These are phyloP conservation scores for Ormia ochracea DNA, from an alignment of 2,888 invertebrate species.

Conservation along the genomic window DNA sequence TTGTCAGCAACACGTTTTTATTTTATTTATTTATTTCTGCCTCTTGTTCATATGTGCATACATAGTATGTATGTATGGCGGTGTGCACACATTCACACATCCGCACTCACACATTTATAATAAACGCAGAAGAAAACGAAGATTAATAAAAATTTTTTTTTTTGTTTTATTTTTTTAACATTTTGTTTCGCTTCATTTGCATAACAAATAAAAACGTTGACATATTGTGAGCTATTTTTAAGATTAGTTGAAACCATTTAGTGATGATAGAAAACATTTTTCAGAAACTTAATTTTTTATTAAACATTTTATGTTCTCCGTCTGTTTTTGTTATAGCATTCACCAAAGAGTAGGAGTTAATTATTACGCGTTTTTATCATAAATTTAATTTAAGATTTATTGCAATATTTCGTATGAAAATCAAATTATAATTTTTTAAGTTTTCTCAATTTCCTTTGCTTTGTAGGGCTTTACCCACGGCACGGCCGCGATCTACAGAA, in stretches of 20 bases:
- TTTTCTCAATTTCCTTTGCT: neutral
- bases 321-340: neutral
- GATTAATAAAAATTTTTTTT: conserved; percentile 52
- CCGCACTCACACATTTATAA: no score
- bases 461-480: conserved; percentile 74
- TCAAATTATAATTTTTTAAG: neutral
- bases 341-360: conserved; percentile 35
- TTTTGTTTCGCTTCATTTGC: conserved; percentile 66
- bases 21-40: conserved; percentile 6
- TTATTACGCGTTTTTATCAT: conserved; percentile 9
- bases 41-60: neutral
- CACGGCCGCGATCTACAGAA: conserved; percentile 75
- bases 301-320: conserved; percentile 9
- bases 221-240: conserved; percentile 70
- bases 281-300: conserved; percentile 54
- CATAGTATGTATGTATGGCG: no score
- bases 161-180: conserved; percentile 27
- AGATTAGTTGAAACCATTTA: conserved; percentile 62
- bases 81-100: no score
- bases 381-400: conserved; percentile 33
- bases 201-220: conserved; percentile 74
- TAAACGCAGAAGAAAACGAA: conserved; percentile 27
- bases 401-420: conserved; percentile 10
- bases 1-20: conserved; percentile 35
- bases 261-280: conserved; percentile 61